Base-by-base conservation (phyloP, 2,888 invertebrate genomes). In the Dicranocentrus wangi region DNA sequence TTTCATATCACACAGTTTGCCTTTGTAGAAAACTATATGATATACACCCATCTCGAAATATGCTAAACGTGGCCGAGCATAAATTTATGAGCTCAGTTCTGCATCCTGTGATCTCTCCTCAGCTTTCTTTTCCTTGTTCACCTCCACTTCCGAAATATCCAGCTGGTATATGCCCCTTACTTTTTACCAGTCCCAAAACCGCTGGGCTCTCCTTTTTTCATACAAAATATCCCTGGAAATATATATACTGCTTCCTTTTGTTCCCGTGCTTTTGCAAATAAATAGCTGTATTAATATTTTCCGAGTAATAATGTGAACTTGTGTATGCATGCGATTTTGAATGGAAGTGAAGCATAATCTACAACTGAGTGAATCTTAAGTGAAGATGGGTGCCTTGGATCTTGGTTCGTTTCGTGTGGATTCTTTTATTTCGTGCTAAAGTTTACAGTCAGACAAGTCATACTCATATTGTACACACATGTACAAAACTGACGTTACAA, bases 211-310 rank as follows among this genome's bases (percentile, higher is more conserved):
- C 47, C 19, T 51, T 27, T 61, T 32, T 28, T 1, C 32, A 32
- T 61, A 10, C 28, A 42, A 21, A 17, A 51, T 25, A 58, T 51
- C 55, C 1, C 17, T 25, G 25, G 17, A 17, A 61, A 32, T 55
- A 10, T 2, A 32, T 32, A 32, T 13, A 19, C n/a, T 28, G n/a
- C 61, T 32, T 28, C n/a, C 47, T 25, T 51, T 47, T 47, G 25
- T 65, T 42, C 39, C 25, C 61, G 73, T 73, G 73, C 53, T 19
- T 61, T 42, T 63, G 73, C 73, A 73, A 73, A 63, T 63, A 73
- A 73, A 73, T 73, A 32, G 51, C 47, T 63, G 63, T 73, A 63
- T 73, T 63, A 73, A 51, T 51, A 61, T 63, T 43, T 66, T 61
- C 17, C 42, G 15, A 53, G 47, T 25, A 27, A n/a, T 39, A 51